Base-by-base conservation (phyloP, 2,888 invertebrate genomes). In the Harmothoe impar region DNA sequence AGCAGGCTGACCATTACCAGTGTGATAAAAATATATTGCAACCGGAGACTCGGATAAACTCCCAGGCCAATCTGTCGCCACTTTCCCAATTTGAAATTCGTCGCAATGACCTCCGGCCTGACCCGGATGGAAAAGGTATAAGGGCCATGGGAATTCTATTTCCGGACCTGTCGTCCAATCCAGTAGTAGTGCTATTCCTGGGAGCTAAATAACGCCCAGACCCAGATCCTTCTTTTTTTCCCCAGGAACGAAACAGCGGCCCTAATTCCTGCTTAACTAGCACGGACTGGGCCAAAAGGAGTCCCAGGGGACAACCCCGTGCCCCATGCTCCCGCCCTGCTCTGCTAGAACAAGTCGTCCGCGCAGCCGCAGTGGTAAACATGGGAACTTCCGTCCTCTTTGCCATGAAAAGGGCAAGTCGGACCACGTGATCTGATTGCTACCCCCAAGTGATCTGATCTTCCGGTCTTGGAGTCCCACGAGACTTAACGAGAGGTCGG, bases 381-480 rank as follows among this genome's bases (percentile, higher is more conserved):
- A 29, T 0, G 29, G 72, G 29, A 72, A 12, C 25, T 72, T 29
- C 72, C 25, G 72, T 17, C 25, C 72, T 29, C 15, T 3, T 72
- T 25, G 29, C 72, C 31, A 29, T 72, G 72, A 72, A 72, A 72
- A 72, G 72, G 72, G 72, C 72, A 72, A 72, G 29, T 25, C 17
- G 72, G 29, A 72, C 29, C 72, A 72, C 29, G 29, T 72, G 72
- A 72, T 72, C 72, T 72, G 72, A 72, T 72, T 72, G 72, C 72
- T 29, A 17, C 29, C 72, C 62, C 31, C 72, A 72, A 23, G 72
- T 72, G 72, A 72, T 29, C 29, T 29, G 72, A 72, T 12, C 72
- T 72, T 29, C 72, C 29, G 29, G 72, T 29, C 72, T 72, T 25
- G 25, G 29, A n/a, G 25, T 25, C 72, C 72, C 72, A 15, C 29